These are phyloP conservation scores for Vanessa cardui DNA, from an alignment of 2,888 invertebrate genomes.

Conservation along the genomic window DNA sequence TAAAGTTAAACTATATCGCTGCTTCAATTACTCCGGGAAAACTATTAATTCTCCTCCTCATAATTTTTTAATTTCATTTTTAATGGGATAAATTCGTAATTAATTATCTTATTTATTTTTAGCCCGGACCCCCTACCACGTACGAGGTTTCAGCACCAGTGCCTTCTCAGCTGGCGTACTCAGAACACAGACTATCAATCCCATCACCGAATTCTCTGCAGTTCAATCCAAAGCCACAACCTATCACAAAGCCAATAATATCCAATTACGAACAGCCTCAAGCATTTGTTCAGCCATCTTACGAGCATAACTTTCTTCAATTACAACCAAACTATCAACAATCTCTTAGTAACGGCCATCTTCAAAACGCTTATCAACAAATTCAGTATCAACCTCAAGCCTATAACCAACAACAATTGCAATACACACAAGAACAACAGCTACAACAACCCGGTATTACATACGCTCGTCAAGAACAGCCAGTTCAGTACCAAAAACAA, in stretches of 20 bases:
- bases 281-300: constrained; percentile 33
- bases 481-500: constrained; percentile 33
- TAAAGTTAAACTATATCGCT: too few species aligned
- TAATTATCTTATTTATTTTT: constrained; percentile 37
- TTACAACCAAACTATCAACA: constrained; percentile 25
- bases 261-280: constrained; percentile 36
- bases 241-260: constrained; percentile 34
- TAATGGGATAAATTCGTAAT: too few species aligned
- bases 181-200: constrained; percentile 58
- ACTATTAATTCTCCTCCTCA: too few species aligned
- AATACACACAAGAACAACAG: constrained; percentile 39
- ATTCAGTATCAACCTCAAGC: constrained; percentile 39
- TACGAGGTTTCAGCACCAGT: constrained; percentile 67
- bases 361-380: constrained; percentile 32
- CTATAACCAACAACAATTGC: constrained; percentile 35
- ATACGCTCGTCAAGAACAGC: constrained; percentile 34
- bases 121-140: constrained; percentile 60
- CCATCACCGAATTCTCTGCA: constrained; percentile 47
- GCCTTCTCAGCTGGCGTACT: constrained; percentile 65
- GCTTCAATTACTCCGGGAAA: too few species aligned
- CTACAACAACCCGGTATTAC: constrained; percentile 38
- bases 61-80: too few species aligned
- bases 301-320: constrained; percentile 33
- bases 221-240: constrained; percentile 44
- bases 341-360: constrained; percentile 27